Evolutionary conservation across 2,888 invertebrate genomes (phyloP), one percentile per base, ranked within the genome.

Genomic region (Lepidocyrtinus sp.): DNA sequence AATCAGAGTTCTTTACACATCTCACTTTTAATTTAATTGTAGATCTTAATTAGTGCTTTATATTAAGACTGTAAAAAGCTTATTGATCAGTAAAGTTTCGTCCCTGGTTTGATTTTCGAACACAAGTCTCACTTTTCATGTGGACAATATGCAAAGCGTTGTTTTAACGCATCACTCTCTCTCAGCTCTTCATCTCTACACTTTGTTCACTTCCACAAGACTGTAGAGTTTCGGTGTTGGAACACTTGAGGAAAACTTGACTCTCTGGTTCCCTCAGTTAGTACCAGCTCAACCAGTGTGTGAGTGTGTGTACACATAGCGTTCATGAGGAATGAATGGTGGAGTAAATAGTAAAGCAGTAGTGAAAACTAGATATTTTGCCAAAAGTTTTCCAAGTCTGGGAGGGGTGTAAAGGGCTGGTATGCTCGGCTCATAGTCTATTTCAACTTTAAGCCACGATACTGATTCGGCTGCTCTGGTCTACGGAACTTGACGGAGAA

Each of bases 401-500:
- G 79, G 79, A 79, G 79, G 79, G 79, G 79, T 79, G 73, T 73
- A 79, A 79, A 72, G 79, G 79, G 36, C 36, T 36, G 36, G 7
- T 36, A n/a, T n/a, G n/a, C 50, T 79, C 79, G 79, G 69, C 36
- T 9, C 36, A 79, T 69, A 73, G 68, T 26, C 72, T 78, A 62
- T 68, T 72, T 26, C 24, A 9, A 5, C 36, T n/a, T n/a, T n/a
- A n/a, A 68, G 68, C 12, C 36, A 36, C 79, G 69, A 46, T 73
- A 74, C 68, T 69, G 73, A 73, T 79, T 79, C 79, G 79, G 79
- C 73, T 78, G 72, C 68, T 73, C 25, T 67, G 68, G 69, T 73
- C 73, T 62, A 79, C 79, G 79, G 73, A 79, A 79, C 79, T 74
- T 79, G 79, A 79, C 79, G 79, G 79, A 79, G 79, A 73, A 12